Evolutionary conservation across 2,888 invertebrate species (phyloP), one percentile per base, ranked within the genome.

Genomic region (Rapana venosa): DNA sequence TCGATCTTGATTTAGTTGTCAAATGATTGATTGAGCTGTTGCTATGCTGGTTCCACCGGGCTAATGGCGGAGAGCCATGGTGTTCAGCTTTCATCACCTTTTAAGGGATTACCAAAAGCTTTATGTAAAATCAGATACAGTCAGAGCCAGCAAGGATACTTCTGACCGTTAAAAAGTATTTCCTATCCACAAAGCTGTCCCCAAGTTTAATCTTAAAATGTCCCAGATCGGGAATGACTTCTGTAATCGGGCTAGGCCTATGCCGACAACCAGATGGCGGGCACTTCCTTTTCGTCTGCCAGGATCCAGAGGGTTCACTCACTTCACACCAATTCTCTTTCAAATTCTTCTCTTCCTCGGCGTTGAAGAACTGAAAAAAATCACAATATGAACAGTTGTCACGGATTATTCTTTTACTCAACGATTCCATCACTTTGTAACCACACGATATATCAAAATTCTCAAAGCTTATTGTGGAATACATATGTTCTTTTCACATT

Each of bases 31-130:
- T 32, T 35, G 61, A 61, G 22, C 58, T 66, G 86, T 86, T 86
- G 66, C 86, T 58, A 61, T 86, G 86, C 86, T 35, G 61, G 35
- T 32, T 83, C 36, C 47, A 22, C 6, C 81, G 61, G 86, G 86
- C 66, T 86, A 83, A 47, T 26, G 61, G 66, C 56, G 58, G 83
- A 1, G 83, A 81, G 20, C 89, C 89, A 89, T 84, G 47, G 47
- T 47, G 70, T 56, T 85, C 74, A 4, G 89, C 89, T 84, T 85
- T 89, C 89, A 89, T 89, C 81, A 83, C 66, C 36, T 74, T 66
- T 56, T 85, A 56, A 13, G 35, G 26, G 26, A 74, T 11, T 22
- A 26, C 32, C 26, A 36, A 58, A n/a, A 30, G n/a, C 15, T 15
- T 32, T 32, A 79, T 35, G 2, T 20, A 79, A 35, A 17, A 30